phyloP scores from a whole-genome alignment of 2,113 vertebrate genomes.

The Puntigrus tetrazona region DNA sequence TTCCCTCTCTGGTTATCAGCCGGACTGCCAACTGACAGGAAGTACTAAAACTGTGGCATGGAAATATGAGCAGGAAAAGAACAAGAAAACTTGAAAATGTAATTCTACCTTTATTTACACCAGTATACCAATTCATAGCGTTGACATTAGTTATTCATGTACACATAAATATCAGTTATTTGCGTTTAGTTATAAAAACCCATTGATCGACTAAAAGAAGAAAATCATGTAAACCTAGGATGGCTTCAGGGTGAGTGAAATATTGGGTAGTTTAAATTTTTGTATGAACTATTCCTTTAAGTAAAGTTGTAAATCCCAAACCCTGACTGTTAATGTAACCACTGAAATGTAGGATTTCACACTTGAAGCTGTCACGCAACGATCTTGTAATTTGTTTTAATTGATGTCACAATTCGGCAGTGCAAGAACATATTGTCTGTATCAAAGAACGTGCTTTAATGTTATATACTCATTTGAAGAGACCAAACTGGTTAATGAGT shows the following conservation, averaged over 20 bases:
- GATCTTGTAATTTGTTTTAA: constrained; percentile 64
- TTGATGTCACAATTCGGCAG: constrained; percentile 62
- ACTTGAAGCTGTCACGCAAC: neutral
- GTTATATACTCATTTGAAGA: constrained; percentile 47
- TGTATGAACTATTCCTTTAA: neutral
- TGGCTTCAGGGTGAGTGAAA: too few species aligned
- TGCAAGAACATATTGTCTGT: constrained; percentile 55
- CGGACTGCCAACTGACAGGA: neutral
- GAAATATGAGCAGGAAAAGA: neutral
- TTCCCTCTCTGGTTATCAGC: constrained; percentile 4
- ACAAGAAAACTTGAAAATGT: neutral
- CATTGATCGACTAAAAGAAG: too few species aligned
- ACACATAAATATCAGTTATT: too few species aligned
- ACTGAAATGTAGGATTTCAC: constrained; percentile 10
- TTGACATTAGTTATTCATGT: neutral
- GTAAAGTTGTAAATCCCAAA: neutral
- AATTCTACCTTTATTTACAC: neutral
- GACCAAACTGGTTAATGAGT: constrained; percentile 36
- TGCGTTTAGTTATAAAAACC: too few species aligned
- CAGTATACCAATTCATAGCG: neutral
- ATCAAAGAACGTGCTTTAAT: constrained; percentile 18
- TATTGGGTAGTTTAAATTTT: too few species aligned
- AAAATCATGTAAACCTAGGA: too few species aligned
- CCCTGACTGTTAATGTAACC: neutral
- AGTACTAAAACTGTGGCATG: neutral